Evolutionary conservation across 2,113 vertebrate genomes (phyloP).

Genomic region (Podarcis cretensis): DNA sequence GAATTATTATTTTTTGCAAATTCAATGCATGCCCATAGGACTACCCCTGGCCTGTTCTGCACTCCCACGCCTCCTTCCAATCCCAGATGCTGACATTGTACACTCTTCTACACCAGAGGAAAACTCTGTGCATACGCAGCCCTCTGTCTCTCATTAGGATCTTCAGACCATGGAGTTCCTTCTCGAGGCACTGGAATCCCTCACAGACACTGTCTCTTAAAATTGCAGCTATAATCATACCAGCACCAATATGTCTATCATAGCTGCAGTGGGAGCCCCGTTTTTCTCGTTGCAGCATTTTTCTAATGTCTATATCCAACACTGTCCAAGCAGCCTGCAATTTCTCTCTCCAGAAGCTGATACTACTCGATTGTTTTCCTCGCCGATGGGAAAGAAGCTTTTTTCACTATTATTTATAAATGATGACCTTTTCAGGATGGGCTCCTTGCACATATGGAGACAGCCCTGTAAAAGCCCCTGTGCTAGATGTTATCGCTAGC

Average conservation of each 20-base stretch:
- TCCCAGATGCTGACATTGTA: not conserved
- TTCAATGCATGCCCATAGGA: too few relatives aligned
- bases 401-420: not conserved
- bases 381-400: not conserved
- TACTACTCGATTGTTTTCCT: constrained; percentile 9
- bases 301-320: constrained; percentile 18
- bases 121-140: not conserved
- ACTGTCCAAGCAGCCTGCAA: not conserved
- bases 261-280: not conserved
- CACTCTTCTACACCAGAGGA: not conserved
- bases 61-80: too few relatives aligned
- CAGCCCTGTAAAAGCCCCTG: not conserved
- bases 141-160: not conserved
- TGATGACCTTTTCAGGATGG: constrained; percentile 8
- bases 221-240: constrained; percentile 7
- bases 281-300: not conserved
- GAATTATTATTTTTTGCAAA: too few relatives aligned
- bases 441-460: not conserved
- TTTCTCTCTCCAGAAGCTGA: not conserved
- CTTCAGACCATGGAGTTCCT: not conserved
- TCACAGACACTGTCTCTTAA: accelerated
- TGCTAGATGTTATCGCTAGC: constrained; percentile 3
- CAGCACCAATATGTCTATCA: not conserved
- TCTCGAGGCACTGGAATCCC: not conserved
- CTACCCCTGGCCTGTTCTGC: not conserved